Conservation (phyloP, 2,797 vertebrate genomes). For the Aythya fuligula region DNA sequence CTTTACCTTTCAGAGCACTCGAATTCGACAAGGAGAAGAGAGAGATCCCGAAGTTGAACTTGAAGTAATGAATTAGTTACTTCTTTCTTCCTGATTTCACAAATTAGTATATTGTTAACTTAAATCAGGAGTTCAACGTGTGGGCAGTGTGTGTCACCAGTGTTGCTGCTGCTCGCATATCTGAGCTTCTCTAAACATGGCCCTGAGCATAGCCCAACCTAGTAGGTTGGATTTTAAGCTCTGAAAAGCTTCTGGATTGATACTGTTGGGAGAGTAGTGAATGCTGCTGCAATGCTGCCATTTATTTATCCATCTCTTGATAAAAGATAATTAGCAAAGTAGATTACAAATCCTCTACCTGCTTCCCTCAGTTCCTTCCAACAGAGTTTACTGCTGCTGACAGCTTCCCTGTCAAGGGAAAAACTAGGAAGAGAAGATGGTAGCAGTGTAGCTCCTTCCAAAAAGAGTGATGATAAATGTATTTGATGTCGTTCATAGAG, state of each 20-base stretch:
- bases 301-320: background rate
- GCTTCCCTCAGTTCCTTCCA: background rate
- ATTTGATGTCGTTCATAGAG: background rate
- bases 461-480: background rate
- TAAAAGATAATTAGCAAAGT: background rate
- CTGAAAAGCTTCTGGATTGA: background rate
- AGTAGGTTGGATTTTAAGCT: background rate
- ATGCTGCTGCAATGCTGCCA: background rate
- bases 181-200: background rate
- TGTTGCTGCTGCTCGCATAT: background rate
- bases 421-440: background rate
- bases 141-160: background rate
- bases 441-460: background rate
- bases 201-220: background rate
- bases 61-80: conserved; percentile 84
- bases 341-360: background rate
- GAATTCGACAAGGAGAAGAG: conserved; percentile 97
- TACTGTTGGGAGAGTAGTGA: background rate
- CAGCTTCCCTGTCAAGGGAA: no score
- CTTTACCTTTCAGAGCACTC: conserved; percentile 88
- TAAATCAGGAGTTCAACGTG: background rate
- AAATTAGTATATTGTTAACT: conserved; percentile 7
- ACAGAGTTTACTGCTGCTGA: background rate
- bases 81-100: conserved; percentile 36
- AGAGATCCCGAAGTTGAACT: conserved; percentile 95